Percentiles rank a stretch among this genome's conserved stretches.
phyloP scores from a whole-genome alignment of 1,140 invertebrate species.

The Drosophila ohnishii region DNA sequence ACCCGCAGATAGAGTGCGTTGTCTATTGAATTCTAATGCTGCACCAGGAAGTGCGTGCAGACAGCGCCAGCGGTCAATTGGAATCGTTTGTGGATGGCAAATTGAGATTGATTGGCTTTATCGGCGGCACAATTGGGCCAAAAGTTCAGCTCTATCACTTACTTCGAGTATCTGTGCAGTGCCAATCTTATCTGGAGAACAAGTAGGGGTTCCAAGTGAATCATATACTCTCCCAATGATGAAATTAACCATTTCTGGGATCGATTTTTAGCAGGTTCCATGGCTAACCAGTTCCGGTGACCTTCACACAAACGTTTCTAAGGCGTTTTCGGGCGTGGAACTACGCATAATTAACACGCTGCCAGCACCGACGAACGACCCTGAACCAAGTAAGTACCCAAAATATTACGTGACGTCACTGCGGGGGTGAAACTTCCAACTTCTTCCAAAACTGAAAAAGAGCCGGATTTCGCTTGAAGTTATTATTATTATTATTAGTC shows the following conservation, averaged over 20 bases:
- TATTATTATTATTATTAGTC: constrained; percentile 58
- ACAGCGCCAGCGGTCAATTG: constrained; percentile 58
- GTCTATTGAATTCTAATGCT: constrained; percentile 74
- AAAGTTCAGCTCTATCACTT: constrained; percentile 57
- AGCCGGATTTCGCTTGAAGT: constrained; percentile 29
- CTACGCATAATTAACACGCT: constrained; percentile 13
- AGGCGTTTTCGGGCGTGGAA: constrained; percentile 28
- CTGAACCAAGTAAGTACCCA: constrained; percentile 55
- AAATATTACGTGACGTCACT: constrained; percentile 61
- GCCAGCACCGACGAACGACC: constrained; percentile 42
- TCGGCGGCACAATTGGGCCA: constrained; percentile 59
- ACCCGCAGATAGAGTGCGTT: constrained; percentile 30
- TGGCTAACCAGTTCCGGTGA: constrained; percentile 37
- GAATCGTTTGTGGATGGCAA: constrained; percentile 64
- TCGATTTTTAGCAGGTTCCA: constrained; percentile 22
- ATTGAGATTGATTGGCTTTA: constrained; percentile 62
- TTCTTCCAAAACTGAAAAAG: constrained; percentile 37
- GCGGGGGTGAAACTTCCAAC: constrained; percentile 1
- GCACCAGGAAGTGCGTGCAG: constrained; percentile 78
- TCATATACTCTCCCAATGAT: constrained; percentile 44
- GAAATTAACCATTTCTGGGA: constrained; percentile 49
- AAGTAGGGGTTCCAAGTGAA: constrained; percentile 1
- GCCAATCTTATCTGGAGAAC: constrained; percentile 50
- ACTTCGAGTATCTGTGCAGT: constrained; percentile 1
- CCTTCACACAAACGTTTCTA: constrained; percentile 56